Conservation (phyloP, 2,888 invertebrate species). For the Hedychridium roseum region DNA sequence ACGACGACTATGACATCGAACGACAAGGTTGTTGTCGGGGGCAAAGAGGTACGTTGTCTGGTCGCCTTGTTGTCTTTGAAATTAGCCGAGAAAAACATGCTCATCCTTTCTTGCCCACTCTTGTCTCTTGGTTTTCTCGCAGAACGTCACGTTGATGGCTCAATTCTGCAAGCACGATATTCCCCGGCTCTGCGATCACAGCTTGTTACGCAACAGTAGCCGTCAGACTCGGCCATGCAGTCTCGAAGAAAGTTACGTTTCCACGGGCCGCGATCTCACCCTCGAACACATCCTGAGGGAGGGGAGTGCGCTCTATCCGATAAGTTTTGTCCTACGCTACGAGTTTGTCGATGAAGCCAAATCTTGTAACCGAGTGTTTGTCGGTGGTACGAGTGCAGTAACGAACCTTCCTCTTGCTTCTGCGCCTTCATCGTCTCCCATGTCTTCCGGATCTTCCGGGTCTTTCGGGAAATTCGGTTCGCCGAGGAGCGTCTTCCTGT, state of each 20-base stretch:
- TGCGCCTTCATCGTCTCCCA: slow-evolving; percentile 31
- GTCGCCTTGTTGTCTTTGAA: too few species aligned
- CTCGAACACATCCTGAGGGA: slow-evolving; percentile 79
- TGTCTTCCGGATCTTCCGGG: slow-evolving; percentile 38
- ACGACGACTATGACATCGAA: too few species aligned
- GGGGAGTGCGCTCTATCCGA: slow-evolving; percentile 81
- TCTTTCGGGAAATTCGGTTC: slow-evolving; percentile 73
- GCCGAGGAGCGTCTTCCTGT: slow-evolving; percentile 82
- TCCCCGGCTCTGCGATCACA: slow-evolving; percentile 78
- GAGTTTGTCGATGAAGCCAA: slow-evolving; percentile 77
- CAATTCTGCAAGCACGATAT: slow-evolving; percentile 82
- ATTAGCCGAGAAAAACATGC: too few species aligned
- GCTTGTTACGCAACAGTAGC: slow-evolving; percentile 75
- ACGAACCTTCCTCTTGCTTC: too few species aligned
- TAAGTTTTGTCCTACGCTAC: slow-evolving; percentile 80
- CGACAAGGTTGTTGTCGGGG: too few species aligned
- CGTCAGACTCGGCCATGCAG: slow-evolving; percentile 76
- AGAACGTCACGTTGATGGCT: slow-evolving; percentile 69
- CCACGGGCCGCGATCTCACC: slow-evolving; percentile 77
- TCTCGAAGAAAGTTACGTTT: slow-evolving; percentile 79
- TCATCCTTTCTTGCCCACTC: too few species aligned
- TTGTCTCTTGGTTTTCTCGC: slow-evolving; percentile 17
- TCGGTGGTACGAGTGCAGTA: too few species aligned
- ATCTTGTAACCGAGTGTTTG: slow-evolving; percentile 60
- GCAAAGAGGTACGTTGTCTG: too few species aligned